phyloP scores from a whole-genome alignment of 1,140 invertebrate genomes.

The Manduca sexta region DNA sequence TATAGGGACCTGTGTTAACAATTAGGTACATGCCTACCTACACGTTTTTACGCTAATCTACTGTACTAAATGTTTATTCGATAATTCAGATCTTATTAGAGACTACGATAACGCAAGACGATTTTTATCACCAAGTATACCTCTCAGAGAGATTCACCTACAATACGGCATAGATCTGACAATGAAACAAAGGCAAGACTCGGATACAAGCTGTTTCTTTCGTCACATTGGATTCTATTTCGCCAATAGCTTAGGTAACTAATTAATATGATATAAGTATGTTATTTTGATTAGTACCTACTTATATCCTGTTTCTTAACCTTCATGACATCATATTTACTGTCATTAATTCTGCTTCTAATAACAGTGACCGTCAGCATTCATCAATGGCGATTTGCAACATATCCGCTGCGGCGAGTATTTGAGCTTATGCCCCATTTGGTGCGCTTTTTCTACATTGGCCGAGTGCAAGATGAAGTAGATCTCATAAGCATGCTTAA shows the following conservation, averaged over 20 bases:
- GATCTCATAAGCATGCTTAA: conserved; percentile 33
- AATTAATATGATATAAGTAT: background rate
- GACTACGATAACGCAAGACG: conserved; percentile 41
- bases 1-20: background rate
- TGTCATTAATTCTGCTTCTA: background rate
- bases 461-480: conserved; percentile 24
- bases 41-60: background rate
- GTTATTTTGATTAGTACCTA: background rate
- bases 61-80: background rate
- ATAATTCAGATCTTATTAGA: conserved; percentile 23
- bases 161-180: conserved; percentile 33
- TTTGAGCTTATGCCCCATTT: conserved; percentile 46
- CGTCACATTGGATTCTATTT: conserved; percentile 36
- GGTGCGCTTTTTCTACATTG: conserved; percentile 34
- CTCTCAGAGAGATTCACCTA: conserved; percentile 36
- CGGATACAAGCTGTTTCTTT: conserved; percentile 44
- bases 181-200: conserved; percentile 32
- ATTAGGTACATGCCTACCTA: background rate
- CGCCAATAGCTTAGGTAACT: conserved; percentile 34
- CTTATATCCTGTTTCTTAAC: background rate
- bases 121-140: conserved; percentile 39
- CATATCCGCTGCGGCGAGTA: conserved; percentile 33
- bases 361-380: conserved; percentile 41
- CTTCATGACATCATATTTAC: background rate
- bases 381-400: conserved; percentile 41